Base-by-base conservation (phyloP, 2,797 vertebrate genomes). In the Pangasius macronema region DNA sequence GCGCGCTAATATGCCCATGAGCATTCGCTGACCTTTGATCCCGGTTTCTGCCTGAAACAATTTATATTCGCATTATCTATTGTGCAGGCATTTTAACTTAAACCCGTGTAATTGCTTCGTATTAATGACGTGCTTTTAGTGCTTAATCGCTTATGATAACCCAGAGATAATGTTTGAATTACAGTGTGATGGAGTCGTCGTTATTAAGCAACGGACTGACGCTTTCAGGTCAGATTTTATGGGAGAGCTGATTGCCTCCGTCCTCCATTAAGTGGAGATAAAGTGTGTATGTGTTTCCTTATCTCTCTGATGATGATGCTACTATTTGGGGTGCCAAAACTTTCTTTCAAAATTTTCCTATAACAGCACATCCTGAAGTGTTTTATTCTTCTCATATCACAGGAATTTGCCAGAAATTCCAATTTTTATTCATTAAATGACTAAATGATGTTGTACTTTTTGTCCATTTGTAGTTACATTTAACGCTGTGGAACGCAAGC, bases 111-210 rank as follows among this genome's bases (percentile, higher is more conserved):
- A 95, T 94, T 95, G 94, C 92, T 93, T 63, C 30, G 33, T 87
- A 84, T 87, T 95, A 94, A 95, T 95, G 94, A 94, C 92, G 94
- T 93, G 93, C 94, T 94, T 94, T 94, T 94, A 92, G 94, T 93
- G 94, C 94, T 93, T 94, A 93, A 93, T 94, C 92, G 93, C 95
- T 95, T 93, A 94, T 91, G 94, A 95, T 95, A 92, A 94, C 93
- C 93, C 93, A 91, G 91, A 93, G 93, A 94, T 94, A 94, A 95
- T 93, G 93, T 95, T 95, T 95, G 93, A 95, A 95, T 95, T 94
- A 94, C 90, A 91, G 93, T 89, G 90, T 89, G 82, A 83, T 80
- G 49, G 51, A 87, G 30, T 33, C 87, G 22, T 61, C 9, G 46
- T 83, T 67, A 83, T 27, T 75, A 55, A 3, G 79, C 68, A 49